Percentiles rank a stretch among this genome's conserved stretches.
These are phyloP conservation scores for Caradrina kadenii DNA, from an alignment of 2,888 invertebrate species.

Conservation along the genomic window DNA sequence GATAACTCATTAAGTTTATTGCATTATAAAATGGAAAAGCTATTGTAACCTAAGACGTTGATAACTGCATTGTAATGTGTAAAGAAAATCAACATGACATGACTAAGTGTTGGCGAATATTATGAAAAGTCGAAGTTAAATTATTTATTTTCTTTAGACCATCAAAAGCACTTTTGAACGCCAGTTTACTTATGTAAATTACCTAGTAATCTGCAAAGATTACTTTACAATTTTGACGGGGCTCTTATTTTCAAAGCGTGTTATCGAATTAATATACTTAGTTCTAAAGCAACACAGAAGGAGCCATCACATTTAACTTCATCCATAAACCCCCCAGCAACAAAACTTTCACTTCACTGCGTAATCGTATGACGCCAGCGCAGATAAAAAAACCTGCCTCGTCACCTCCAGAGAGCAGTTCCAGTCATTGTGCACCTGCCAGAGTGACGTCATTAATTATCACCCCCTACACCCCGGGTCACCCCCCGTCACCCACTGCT, in stretches of 20 bases:
- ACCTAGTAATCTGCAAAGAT: too few species aligned
- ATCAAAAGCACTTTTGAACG: too few species aligned
- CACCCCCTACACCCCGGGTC: conserved; percentile 55
- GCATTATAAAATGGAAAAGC: not conserved
- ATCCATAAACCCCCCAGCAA: conserved; percentile 17
- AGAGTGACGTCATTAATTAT: conserved; percentile 87
- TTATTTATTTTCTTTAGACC: too few species aligned
- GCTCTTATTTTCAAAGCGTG: too few species aligned
- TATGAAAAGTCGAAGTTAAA: too few species aligned
- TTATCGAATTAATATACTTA: not conserved
- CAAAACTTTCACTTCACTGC: conserved; percentile 54
- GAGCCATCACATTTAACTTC: conserved; percentile 20
- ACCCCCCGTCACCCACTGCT: conserved; percentile 58
- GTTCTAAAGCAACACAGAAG: conserved; percentile 2
- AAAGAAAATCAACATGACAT: not conserved
- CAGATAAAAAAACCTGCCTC: conserved; percentile 79
- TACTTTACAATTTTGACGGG: too few species aligned
- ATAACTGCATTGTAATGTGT: too few species aligned
- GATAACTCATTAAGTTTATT: conserved; percentile 2
- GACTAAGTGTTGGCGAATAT: too few species aligned
- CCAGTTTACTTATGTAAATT: too few species aligned
- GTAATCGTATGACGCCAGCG: conserved; percentile 47
- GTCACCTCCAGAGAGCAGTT: conserved; percentile 78
- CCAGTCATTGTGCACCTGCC: conserved; percentile 89
- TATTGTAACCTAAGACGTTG: not conserved